Evolutionary conservation across 35 echinoderm and acorn worm genomes (phyloP).

Genomic region (Lytechinus variegatus): DNA sequence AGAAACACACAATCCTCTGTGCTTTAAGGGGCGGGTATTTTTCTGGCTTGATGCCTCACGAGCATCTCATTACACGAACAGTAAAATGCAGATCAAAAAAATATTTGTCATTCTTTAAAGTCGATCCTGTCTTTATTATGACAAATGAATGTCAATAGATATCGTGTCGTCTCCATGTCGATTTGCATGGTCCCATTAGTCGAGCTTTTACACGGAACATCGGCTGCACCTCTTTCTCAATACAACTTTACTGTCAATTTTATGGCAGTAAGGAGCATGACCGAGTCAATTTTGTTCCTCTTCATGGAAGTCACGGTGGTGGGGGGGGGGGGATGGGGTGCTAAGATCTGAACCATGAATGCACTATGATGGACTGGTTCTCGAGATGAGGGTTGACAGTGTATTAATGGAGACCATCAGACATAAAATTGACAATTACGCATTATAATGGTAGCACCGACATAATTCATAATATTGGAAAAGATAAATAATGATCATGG

Average conservation of each 20-base stretch:
- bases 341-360: neutral
- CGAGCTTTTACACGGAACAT: slow-evolving; percentile 12
- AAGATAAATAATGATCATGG: neutral
- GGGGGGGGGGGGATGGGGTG: too few species aligned
- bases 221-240: neutral
- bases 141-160: slow-evolving; percentile 41
- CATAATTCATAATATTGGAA: neutral
- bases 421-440: neutral
- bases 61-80: slow-evolving; percentile 13
- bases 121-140: slow-evolving; percentile 23
- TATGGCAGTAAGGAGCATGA: neutral
- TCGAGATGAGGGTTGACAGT: neutral
- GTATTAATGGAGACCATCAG: neutral
- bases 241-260: neutral
- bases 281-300: neutral
- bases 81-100: neutral
- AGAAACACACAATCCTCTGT: neutral
- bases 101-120: slow-evolving; percentile 18
- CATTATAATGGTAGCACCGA: neutral
- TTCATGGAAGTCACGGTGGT: neutral
- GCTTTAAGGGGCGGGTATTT: neutral
- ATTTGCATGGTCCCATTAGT: slow-evolving; percentile 15
- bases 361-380: neutral
- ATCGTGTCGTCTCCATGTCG: neutral
- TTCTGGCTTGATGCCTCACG: slow-evolving; percentile 28